A percentile compares a stretch with the other conserved stretches of the same genome.
phyloP scores from a whole-genome alignment of 2,888 invertebrate species.

The Crepidodera aurea region DNA sequence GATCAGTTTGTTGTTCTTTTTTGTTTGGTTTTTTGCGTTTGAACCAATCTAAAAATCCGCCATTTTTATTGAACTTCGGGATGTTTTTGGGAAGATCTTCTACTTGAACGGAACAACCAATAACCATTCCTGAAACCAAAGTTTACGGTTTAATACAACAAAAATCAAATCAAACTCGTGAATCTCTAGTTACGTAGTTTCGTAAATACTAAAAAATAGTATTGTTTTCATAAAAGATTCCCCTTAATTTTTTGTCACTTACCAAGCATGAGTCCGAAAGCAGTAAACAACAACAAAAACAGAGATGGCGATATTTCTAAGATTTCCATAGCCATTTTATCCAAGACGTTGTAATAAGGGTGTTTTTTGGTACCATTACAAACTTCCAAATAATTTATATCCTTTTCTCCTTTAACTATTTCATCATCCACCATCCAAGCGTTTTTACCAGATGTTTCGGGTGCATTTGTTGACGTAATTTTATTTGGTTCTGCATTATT shows the following conservation, averaged over 20 bases:
- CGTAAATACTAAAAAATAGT: too few relatives aligned
- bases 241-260: too few relatives aligned
- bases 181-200: too few relatives aligned
- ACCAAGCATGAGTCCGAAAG: conserved; percentile 42
- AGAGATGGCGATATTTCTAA: conserved; percentile 36
- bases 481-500: not conserved
- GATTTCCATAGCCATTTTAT: conserved; percentile 32
- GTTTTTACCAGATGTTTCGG: conserved; percentile 38
- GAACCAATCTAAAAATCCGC: not conserved
- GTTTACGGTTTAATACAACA: too few relatives aligned
- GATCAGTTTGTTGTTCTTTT: not conserved
- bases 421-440: conserved; percentile 58
- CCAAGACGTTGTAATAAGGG: not conserved
- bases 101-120: conserved; percentile 23
- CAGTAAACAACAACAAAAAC: conserved; percentile 28
- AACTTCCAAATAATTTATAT: conserved; percentile 23
- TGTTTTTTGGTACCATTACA: conserved; percentile 21
- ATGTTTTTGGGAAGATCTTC: not conserved
- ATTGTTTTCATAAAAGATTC: too few relatives aligned
- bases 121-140: conserved; percentile 23
- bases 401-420: conserved; percentile 8
- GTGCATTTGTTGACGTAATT: not conserved
- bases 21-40: not conserved
- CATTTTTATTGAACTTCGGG: not conserved
- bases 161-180: too few relatives aligned